Evolutionary conservation across 2,797 vertebrate species (phyloP), one percentile per base, ranked within the genome.

Genomic region (Mormyrus hasselquistii): DNA sequence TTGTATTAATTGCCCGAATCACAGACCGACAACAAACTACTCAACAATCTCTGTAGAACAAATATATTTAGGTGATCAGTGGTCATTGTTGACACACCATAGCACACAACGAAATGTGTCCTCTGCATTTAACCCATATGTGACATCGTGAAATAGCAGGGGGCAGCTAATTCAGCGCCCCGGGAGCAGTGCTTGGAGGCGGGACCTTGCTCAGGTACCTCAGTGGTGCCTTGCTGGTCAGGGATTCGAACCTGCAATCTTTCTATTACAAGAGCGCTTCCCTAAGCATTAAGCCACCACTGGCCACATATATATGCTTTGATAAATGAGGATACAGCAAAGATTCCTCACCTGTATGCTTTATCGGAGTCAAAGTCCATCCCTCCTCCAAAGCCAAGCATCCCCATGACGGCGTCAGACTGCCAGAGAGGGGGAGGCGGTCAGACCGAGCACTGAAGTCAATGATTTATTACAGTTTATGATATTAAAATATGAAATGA

Each of bases 281-380:
- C 55, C 57, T 59, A 2, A 59, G n/a, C 57, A 59, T 22, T 59
- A 22, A 59, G 19, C 19, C 55, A 59, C 55, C 5, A 59, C 19
- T 59, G 19, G 19, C 55, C 55, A 25, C 62, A 25, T 69, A 10
- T 69, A 69, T 6, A 7, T 76, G 34, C 73, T 22, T 0, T 57
- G 19, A 57, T 88, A n/a, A 41, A 69, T n/a, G 34, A 25, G 52
- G 38, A 25, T 49, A 84, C 1, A 0, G 12, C 34, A 29, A 0
- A 6, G 19, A 57, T 65, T 12, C 25, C 92, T 93, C 87, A 97
- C 98, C 98, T 97, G 95, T 98, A 98, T 0, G 97, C 98, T 91
- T 98, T 98, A 86, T 97, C 96, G 0, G 98, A 98, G 91, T 98
- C 97, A 89, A 99, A 98, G 93, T 99, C 97, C 97, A 98, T 97